Conservation (phyloP, 2,888 invertebrate species). For the Lacanobia oleracea region DNA sequence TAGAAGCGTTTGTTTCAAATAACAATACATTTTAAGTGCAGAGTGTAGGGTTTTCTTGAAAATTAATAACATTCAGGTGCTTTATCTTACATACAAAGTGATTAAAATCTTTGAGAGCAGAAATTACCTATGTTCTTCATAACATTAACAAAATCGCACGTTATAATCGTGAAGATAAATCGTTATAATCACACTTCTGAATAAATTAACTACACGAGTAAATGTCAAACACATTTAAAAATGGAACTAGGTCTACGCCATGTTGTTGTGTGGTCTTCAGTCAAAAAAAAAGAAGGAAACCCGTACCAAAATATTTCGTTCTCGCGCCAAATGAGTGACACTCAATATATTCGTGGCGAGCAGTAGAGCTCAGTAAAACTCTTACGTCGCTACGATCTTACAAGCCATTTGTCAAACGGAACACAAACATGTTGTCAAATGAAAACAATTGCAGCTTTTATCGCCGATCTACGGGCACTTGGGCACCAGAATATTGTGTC, state of each 20-base stretch:
- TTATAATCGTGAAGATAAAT: constrained; percentile 27
- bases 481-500: constrained; percentile 63
- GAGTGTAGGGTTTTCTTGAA: constrained; percentile 38
- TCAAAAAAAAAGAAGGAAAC: constrained; percentile 22
- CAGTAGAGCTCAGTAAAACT: constrained; percentile 66
- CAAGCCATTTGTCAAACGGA: constrained; percentile 77
- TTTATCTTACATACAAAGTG: constrained; percentile 36
- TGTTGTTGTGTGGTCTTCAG: constrained; percentile 19
- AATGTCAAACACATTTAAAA: constrained; percentile 42
- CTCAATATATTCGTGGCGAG: constrained; percentile 64
- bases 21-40: constrained; percentile 51
- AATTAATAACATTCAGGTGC: constrained; percentile 52
- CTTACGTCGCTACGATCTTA: constrained; percentile 71
- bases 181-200: constrained; percentile 26
- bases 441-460: constrained; percentile 79
- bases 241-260: constrained; percentile 38
- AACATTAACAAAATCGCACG: constrained; percentile 22
- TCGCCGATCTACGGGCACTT: constrained; percentile 67
- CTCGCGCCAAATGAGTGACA: constrained; percentile 60
- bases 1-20: constrained; percentile 41
- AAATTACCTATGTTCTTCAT: constrained; percentile 45
- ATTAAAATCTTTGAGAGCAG: constrained; percentile 48
- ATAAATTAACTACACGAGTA: constrained; percentile 26
- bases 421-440: constrained; percentile 81
- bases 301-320: constrained; percentile 43